phyloP scores from a whole-genome alignment of 2,113 vertebrate genomes.

The Forbesichthys papilliferus region DNA sequence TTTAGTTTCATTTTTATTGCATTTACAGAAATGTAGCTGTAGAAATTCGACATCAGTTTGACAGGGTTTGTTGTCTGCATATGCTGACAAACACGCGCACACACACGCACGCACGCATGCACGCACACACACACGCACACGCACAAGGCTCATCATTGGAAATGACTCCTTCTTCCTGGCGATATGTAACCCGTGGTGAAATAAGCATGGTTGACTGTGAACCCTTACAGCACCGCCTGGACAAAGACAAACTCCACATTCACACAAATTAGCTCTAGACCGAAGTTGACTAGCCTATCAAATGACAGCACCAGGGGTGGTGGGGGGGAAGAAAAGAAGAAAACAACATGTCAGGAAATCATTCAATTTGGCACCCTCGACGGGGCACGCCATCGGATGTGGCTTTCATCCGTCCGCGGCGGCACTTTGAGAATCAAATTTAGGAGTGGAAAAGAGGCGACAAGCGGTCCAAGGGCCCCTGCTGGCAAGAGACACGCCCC shows the following conservation, averaged over 20 bases:
- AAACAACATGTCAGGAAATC: conserved; percentile 33
- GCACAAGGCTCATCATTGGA: conserved; percentile 4
- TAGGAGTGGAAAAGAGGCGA: conserved; percentile 44
- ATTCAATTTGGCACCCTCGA: conserved; percentile 29
- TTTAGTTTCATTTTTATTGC: too few species aligned
- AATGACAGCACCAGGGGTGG: conserved; percentile 16
- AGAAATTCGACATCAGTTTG: conserved; percentile 17
- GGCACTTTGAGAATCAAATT: conserved; percentile 69
- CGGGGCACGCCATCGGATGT: conserved; percentile 49
- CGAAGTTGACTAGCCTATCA: conserved; percentile 22
- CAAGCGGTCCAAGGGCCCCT: conserved; percentile 60
- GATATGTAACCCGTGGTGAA: conserved; percentile 34
- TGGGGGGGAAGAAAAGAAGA: conserved; percentile 8
- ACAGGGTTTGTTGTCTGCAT: background rate
- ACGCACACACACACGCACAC: background rate
- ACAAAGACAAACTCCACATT: conserved; percentile 2
- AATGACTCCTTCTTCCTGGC: conserved; percentile 14
- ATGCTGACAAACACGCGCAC: background rate
- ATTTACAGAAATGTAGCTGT: too few species aligned
- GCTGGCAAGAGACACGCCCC: conserved; percentile 58
- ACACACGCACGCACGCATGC: background rate
- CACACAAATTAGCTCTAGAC: conserved; percentile 30
- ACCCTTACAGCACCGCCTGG: too few species aligned
- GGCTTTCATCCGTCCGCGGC: conserved; percentile 55
- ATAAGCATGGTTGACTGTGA: conserved; percentile 33